Evolutionary conservation across 1,140 invertebrate genomes (phyloP).

Genomic region (Nomia melanderi): DNA sequence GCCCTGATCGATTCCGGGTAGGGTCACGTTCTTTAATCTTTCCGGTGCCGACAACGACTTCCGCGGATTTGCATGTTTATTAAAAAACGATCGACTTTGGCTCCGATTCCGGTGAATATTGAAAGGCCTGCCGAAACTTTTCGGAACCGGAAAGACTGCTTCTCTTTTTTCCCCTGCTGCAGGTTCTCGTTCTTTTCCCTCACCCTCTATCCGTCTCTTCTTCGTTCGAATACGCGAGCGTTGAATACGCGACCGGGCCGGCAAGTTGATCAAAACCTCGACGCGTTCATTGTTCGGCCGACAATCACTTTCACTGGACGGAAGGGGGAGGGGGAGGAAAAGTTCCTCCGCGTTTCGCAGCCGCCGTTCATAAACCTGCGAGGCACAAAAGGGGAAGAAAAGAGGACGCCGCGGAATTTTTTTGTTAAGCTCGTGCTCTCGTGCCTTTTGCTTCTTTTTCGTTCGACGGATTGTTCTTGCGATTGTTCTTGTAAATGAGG

Average conservation of each 20-base stretch:
- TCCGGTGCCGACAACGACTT: conserved; percentile 30
- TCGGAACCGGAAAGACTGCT: not conserved
- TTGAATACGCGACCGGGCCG: not conserved
- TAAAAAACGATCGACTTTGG: conserved; percentile 36
- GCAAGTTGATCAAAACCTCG: not conserved
- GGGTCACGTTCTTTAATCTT: conserved; percentile 52
- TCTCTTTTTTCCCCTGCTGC: no score
- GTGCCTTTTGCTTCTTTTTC: no score
- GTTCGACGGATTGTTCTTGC: no score
- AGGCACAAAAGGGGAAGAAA: no score
- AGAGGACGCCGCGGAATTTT: no score
- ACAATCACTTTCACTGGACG: not conserved
- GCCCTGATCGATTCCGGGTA: conserved; percentile 18
- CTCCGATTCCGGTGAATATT: conserved; percentile 40
- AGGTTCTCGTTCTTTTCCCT: no score
- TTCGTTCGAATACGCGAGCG: no score
- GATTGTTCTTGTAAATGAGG: no score
- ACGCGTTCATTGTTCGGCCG: not conserved
- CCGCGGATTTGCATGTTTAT: conserved; percentile 50
- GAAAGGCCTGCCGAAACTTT: conserved; percentile 1
- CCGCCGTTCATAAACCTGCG: no score
- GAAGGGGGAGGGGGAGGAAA: not conserved
- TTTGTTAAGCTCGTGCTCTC: no score
- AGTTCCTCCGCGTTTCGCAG: no score
- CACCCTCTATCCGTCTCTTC: no score